phyloP scores from a whole-genome alignment of 2,113 vertebrate genomes.

The Eulacestoma nigropectus region DNA sequence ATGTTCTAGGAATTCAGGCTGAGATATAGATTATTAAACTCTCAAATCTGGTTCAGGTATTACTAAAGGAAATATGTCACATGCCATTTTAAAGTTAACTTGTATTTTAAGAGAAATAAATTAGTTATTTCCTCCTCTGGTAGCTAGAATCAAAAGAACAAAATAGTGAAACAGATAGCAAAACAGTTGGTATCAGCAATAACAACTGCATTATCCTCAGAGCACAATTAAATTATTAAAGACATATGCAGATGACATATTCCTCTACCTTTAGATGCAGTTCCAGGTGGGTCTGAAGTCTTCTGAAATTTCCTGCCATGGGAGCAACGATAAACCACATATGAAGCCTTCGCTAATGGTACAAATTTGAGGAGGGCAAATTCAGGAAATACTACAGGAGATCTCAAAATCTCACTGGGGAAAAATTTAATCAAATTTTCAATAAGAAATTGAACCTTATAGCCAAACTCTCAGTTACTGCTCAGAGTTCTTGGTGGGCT shows the following conservation, averaged over 20 bases:
- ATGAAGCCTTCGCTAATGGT: neutral
- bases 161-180: neutral
- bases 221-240: neutral
- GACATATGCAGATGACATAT: neutral
- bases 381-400: neutral
- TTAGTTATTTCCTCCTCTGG: neutral
- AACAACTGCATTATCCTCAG: neutral
- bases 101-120: neutral
- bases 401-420: fast-evolving
- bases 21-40: neutral
- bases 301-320: neutral
- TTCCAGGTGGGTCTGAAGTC: neutral
- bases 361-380: neutral
- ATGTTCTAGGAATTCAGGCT: neutral
- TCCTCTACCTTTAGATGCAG: neutral
- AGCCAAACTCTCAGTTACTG: neutral
- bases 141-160: neutral
- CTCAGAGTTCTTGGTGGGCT: neutral
- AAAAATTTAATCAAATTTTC: neutral
- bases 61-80: neutral
- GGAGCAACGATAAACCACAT: neutral
- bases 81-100: neutral
- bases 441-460: neutral
- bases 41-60: neutral
- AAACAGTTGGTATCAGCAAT: neutral